phyloP scores from a whole-genome alignment of 2,888 invertebrate species.

The Camptogramma bilineatum region DNA sequence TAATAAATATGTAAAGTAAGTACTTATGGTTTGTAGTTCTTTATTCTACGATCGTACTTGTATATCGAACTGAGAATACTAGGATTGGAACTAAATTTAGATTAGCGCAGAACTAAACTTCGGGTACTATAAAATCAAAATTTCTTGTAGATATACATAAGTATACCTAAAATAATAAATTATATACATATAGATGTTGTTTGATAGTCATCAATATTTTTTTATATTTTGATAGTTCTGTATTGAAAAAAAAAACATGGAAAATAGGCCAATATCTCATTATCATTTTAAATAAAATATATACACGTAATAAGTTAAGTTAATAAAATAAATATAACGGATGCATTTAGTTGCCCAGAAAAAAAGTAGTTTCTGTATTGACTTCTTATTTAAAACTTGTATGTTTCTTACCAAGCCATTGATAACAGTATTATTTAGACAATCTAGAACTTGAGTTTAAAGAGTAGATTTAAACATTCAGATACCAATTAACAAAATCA shows the following conservation, averaged over 20 bases:
- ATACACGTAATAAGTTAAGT: constrained; percentile 75
- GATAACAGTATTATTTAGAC: constrained; percentile 85
- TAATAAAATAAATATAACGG: constrained; percentile 69
- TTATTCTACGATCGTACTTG: constrained; percentile 63
- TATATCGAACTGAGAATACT: constrained; percentile 74
- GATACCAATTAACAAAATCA: constrained; percentile 74
- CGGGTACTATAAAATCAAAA: constrained; percentile 77
- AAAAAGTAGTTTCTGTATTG: constrained; percentile 66
- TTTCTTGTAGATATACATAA: constrained; percentile 83
- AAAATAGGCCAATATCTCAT: constrained; percentile 83
- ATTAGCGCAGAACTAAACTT: constrained; percentile 81
- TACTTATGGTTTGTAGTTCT: constrained; percentile 61
- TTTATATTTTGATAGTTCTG: constrained; percentile 87
- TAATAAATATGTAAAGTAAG: constrained; percentile 36
- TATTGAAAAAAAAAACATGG: constrained; percentile 79
- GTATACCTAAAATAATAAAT: constrained; percentile 72
- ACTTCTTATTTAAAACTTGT: constrained; percentile 63
- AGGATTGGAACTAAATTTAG: constrained; percentile 70
- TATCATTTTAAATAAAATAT: constrained; percentile 77
- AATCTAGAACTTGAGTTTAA: constrained; percentile 79
- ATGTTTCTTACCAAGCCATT: constrained; percentile 84
- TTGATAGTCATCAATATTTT: constrained; percentile 86
- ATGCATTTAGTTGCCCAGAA: constrained; percentile 83
- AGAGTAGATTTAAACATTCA: constrained; percentile 71
- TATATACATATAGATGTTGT: constrained; percentile 84